Evolutionary conservation across 2,888 invertebrate species (phyloP).

Genomic region (Rhaphigaster nebulosa): DNA sequence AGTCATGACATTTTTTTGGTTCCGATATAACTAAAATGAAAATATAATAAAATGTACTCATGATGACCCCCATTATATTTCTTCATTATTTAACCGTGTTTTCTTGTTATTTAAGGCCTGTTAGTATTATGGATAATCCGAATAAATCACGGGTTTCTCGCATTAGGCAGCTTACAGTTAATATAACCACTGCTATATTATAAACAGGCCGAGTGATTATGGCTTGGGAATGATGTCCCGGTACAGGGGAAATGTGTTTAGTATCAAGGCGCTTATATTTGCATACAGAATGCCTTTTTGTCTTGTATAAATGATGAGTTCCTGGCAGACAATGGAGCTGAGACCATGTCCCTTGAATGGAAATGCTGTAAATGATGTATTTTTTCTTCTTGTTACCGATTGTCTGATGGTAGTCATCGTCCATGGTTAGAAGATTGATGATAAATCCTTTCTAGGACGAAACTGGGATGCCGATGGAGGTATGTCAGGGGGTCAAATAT

Average conservation of each 20-base stretch:
- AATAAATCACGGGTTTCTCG: too few species aligned
- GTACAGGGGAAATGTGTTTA: conserved; percentile 12
- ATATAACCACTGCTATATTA: neutral
- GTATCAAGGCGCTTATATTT: conserved; percentile 43
- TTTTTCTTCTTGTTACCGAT: conserved; percentile 23
- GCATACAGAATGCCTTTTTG: conserved; percentile 41
- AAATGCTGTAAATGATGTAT: conserved; percentile 6
- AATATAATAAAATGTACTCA: too few species aligned
- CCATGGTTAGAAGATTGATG: conserved; percentile 32
- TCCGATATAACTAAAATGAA: too few species aligned
- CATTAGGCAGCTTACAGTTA: too few species aligned
- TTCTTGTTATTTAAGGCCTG: too few species aligned
- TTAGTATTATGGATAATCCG: too few species aligned
- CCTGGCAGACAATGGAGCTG: conserved; percentile 41
- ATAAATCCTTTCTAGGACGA: neutral
- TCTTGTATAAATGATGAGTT: conserved; percentile 38
- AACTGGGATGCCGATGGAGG: neutral
- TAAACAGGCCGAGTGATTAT: neutral
- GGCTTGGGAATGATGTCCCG: neutral
- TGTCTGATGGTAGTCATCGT: neutral
- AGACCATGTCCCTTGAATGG: conserved; percentile 6
- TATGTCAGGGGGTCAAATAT: neutral
- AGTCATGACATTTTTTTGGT: too few species aligned
- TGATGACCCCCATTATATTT: too few species aligned
- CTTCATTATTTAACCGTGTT: too few species aligned